Evolutionary conservation across 1,140 invertebrate species (phyloP).

Genomic region (Platyscapa corneri): DNA sequence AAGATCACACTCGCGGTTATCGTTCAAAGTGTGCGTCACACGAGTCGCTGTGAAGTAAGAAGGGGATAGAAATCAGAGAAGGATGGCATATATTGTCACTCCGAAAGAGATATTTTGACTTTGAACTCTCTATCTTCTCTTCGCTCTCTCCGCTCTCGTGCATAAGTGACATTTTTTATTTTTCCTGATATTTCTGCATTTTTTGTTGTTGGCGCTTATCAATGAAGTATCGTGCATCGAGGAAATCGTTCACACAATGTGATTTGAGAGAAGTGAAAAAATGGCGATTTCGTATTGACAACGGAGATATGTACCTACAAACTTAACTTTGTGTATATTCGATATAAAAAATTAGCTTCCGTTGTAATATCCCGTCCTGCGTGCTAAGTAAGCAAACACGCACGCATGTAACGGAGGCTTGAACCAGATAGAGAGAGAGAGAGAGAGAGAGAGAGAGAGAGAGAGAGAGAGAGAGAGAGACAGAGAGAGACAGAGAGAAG

Average conservation of each 20-base stretch:
- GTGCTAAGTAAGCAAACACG: background rate
- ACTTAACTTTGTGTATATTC: background rate
- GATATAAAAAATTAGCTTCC: background rate
- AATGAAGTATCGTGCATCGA: background rate
- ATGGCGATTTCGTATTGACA: constrained; percentile 4
- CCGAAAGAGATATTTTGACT: constrained; percentile 21
- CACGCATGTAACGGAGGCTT: background rate
- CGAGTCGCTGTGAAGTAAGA: background rate
- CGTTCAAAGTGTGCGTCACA: too few species aligned
- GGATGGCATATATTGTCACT: background rate
- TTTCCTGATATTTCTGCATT: background rate
- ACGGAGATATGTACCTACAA: background rate
- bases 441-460: background rate
- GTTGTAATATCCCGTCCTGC: background rate
- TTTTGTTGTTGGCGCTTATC: background rate
- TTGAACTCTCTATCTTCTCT: background rate
- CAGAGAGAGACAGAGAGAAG: too few species aligned
- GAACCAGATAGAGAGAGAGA: too few species aligned
- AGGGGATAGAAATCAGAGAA: background rate
- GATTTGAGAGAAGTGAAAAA: background rate
- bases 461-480: background rate
- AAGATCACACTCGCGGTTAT: too few species aligned
- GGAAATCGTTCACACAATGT: background rate
- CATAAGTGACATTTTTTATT: background rate
- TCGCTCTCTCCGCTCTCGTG: background rate